Base-by-base conservation (phyloP, 1,140 invertebrate species). In the Scaptomyza hsui region DNA sequence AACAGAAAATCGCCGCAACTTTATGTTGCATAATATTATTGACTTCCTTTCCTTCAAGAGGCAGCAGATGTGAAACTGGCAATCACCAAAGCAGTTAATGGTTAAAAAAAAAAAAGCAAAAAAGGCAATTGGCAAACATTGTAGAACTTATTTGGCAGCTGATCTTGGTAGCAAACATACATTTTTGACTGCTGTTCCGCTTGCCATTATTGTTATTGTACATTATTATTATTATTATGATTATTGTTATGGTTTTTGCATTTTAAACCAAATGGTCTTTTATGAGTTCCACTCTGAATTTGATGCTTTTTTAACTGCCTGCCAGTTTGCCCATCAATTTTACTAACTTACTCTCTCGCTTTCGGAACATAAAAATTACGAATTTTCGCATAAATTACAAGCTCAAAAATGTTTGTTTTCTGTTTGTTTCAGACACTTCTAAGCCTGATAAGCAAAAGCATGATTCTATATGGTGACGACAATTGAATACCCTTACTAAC, bases 361-460 rank as follows among this genome's bases (percentile, higher is more conserved):
- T n/a, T n/a, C n/a, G n/a, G n/a, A n/a, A 70, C 80, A 83, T 83
- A 80, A 86, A 83, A 83, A 86, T 73, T 80, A 53, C 72, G 80
- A 83, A 83, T 83, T 80, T 83, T 59, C 76, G 56, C 81, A 80
- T 83, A 85, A 83, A 83, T 85, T 85, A 62, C 70, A 70, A 52
- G 61, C 80, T 85, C 59, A 83, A 85, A 56, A 73, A 65, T 69
- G 24, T 76, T 72, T 72, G 42, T 67, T 21, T 21, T 21, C 19
- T 21, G 19, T 21, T 21, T 21, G 19, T 21, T 21, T 4, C 4
- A 4, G 19, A 4, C 1, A 21, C 19, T 2, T 4, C 4, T 21
- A 21, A 21, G 19, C 19, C 19, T 21, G 29, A 51, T 16, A 42
- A 42, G 15, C 5, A 42, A 6, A 4, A 18, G n/a, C 32, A 18